These are phyloP conservation scores for Conistra vaccinii DNA, from an alignment of 2,888 invertebrate genomes.

Conservation along the genomic window DNA sequence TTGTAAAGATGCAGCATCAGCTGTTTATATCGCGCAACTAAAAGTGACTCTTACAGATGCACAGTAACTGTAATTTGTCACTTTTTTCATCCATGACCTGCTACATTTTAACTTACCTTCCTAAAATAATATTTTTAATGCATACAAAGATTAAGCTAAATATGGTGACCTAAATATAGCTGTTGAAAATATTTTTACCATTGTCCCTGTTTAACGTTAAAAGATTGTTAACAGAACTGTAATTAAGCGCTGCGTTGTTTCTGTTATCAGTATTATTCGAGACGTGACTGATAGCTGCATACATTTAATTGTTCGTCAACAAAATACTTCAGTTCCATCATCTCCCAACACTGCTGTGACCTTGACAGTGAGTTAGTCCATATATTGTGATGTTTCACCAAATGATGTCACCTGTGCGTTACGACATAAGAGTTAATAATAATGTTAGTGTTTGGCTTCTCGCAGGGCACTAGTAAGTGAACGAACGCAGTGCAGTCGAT, in stretches of 20 bases:
- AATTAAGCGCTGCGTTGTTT: neutral
- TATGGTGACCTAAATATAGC: neutral
- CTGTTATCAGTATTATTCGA: slow-evolving; percentile 21
- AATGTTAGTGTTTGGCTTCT: slow-evolving; percentile 83
- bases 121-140: neutral
- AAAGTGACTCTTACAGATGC: slow-evolving; percentile 2
- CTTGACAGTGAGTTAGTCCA: slow-evolving; percentile 77
- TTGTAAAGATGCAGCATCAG: slow-evolving; percentile 21
- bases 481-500: slow-evolving; percentile 72
- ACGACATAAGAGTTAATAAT: slow-evolving; percentile 85
- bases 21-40: slow-evolving; percentile 4
- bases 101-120: neutral
- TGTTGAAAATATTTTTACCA: neutral
- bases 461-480: slow-evolving; percentile 79
- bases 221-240: neutral
- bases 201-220: neutral
- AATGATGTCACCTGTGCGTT: slow-evolving; percentile 85
- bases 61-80: slow-evolving; percentile 11
- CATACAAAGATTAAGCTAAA: neutral
- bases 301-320: slow-evolving; percentile 15
- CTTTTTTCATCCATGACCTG: neutral
- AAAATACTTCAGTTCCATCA: slow-evolving; percentile 47
- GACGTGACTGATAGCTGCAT: slow-evolving; percentile 41
- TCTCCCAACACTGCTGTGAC: slow-evolving; percentile 63
- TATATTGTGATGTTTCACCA: slow-evolving; percentile 75